phyloP scores from a whole-genome alignment of 2,797 vertebrate genomes.

The Rhynchonycteris naso region DNA sequence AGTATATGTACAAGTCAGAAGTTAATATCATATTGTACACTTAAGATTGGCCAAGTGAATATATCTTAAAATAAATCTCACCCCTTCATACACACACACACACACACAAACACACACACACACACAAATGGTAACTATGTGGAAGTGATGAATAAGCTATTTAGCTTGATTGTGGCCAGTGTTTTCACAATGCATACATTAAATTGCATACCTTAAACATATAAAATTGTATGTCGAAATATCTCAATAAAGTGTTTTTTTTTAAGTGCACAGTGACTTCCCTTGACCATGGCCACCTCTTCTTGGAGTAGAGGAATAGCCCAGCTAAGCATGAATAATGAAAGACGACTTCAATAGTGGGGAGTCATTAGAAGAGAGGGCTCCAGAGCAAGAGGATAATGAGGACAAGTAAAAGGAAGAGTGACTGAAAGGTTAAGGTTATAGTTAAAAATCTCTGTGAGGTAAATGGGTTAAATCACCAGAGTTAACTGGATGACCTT shows the following conservation, averaged over 20 bases:
- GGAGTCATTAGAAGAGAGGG: neutral
- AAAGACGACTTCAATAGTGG: neutral
- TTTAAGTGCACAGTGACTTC: neutral
- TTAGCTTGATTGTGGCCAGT: neutral
- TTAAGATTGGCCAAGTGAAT: neutral
- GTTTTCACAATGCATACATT: conserved; percentile 2
- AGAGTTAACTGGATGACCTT: neutral
- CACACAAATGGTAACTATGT: neutral
- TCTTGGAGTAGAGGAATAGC: neutral
- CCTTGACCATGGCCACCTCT: neutral
- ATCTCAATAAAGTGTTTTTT: neutral
- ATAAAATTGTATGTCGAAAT: neutral
- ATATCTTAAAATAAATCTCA: neutral
- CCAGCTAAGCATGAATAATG: neutral
- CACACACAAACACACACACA: neutral
- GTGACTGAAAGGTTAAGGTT: neutral
- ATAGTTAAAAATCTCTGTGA: neutral
- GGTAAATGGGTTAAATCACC: neutral
- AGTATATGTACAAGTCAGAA: neutral
- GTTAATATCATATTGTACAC: neutral
- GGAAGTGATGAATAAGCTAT: neutral
- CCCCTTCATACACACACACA: neutral
- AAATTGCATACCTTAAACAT: neutral
- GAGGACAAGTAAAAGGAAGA: neutral
- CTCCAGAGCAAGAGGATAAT: neutral